Evolutionary conservation across 2,888 invertebrate genomes (phyloP), one percentile per base, ranked within the genome.

Genomic region (Tanytarsus gracilentus): DNA sequence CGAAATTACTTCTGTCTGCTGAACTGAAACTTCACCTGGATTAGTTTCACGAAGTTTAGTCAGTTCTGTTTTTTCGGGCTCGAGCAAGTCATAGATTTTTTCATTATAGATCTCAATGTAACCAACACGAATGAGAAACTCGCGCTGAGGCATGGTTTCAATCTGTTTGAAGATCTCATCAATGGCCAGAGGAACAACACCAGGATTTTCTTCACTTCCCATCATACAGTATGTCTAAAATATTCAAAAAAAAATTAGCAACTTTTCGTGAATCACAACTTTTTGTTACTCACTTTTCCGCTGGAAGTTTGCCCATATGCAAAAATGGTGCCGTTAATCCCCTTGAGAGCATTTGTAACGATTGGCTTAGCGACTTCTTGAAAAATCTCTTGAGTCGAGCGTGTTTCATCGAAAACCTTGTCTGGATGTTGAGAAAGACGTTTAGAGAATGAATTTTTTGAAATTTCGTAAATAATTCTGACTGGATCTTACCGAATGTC

Each of bases 291-390:
- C 11, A 60, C 60, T 62, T 39, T 64, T 59, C 92, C 94, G 0
- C 91, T 91, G 1, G 90, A 87, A 4, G 92, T 93, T 72, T 93
- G 93, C 6, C 93, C 93, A 70, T 94, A 94, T 0, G 92, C 91
- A 75, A 94, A 90, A 64, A 94, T 84, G 0, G 93, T 93, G 1
- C 89, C 91, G 70, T 90, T 89, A 66, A 88, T 83, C 2, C 90
- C 90, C 63, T 80, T 78, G 11, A 86, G 76, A 1, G 84, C 81
- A 0, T 85, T 79, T 63, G 83, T 78, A 2, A 89, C 82, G 63
- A 89, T 84, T 0, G 86, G 85, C 65, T 81, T 79, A 0, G 84
- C 86, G 64, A 87, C 75, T 61, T 76, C 77, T 64, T 83, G 71
- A 68, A 86, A 90, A 0, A 89, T 79, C 55, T 79, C 76, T 53